Base-by-base conservation (phyloP, 2,797 vertebrate species). In the Hemitrygon akajei region DNA sequence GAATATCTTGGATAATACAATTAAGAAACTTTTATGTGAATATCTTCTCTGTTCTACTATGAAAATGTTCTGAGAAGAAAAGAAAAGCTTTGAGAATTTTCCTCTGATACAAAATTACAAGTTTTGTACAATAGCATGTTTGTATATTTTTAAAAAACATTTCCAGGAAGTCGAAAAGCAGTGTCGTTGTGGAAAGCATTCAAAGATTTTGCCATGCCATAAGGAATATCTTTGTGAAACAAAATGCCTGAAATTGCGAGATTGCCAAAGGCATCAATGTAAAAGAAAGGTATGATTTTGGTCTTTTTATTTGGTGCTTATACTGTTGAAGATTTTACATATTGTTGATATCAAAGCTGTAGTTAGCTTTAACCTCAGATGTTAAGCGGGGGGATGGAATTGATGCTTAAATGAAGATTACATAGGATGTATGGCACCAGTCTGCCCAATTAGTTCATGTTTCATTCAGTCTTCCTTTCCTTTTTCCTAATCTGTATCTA, bases 191-290 rank as follows among this genome's bases (percentile, higher is more conserved):
- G 98, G 98, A 0, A 98, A 97, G 84, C 97, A 99, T 96, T 97
- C 96, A 66, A 98, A 97, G 93, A 94, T 95, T 94, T 97, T 98
- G 97, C 96, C 98, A 0, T 99, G 98, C 94, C 98, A 98, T 93
- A 98, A 98, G 94, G 97, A 98, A n/a, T 99, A 99, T 76, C 95
- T 99, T 63, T 99, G 98, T 94, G 98, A 99, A 95, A 97, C 98
- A 22, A 99, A 99, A 87, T 99, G 98, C 95, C 95, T 97, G 0
- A 97, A 97, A 94, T 98, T 96, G 93, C 97, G 98, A 6, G 96
- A 97, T 94, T 99, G 98, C 94, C 97, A 98, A 95, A 97, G 97
- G 94, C 98, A 99, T 95, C 98, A 98, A 93, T 99, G 98, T 95
- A 98, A 96, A 95, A 98, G 98, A 95, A 98, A 98, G 97, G 98